A percentile compares a stretch with the other conserved stretches of the same genome.
Evolutionary conservation across 2,113 vertebrate species (phyloP).

Genomic region (Physeter macrocephalus): DNA sequence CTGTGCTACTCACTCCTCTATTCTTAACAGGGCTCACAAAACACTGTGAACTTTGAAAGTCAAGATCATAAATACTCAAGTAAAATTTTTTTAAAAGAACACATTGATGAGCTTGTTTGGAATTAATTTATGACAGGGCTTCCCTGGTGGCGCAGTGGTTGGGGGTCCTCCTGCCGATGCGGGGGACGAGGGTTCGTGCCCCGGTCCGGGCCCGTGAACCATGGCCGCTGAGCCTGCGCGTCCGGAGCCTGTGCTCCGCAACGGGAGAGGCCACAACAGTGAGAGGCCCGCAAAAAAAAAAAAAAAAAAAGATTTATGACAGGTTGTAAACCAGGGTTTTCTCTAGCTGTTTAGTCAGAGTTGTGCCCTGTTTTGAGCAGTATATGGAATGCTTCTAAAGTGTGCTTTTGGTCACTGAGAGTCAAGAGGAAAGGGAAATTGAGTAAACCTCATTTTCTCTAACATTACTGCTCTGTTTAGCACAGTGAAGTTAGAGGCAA

Average conservation of each 20-base stretch:
- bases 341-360: neutral
- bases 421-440: neutral
- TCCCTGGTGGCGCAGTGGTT: no score
- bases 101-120: neutral
- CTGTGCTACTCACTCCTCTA: neutral
- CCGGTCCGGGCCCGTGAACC: no score
- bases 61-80: conserved; percentile 1
- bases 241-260: no score
- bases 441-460: neutral
- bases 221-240: no score
- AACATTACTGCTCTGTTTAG: neutral
- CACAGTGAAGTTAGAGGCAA: neutral
- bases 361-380: neutral
- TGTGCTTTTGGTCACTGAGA: neutral
- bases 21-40: neutral
- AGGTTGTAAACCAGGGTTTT: conserved; percentile 8
- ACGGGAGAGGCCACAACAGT: no score
- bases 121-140: conserved; percentile 6
- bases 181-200: no score
- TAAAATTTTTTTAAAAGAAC: neutral
- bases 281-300: no score
- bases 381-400: neutral
- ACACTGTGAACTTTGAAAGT: neutral
- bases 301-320: conserved; percentile 10
- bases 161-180: no score